These are phyloP conservation scores for Leucosticte australis DNA, from an alignment of 2,113 vertebrate species.

Conservation along the genomic window DNA sequence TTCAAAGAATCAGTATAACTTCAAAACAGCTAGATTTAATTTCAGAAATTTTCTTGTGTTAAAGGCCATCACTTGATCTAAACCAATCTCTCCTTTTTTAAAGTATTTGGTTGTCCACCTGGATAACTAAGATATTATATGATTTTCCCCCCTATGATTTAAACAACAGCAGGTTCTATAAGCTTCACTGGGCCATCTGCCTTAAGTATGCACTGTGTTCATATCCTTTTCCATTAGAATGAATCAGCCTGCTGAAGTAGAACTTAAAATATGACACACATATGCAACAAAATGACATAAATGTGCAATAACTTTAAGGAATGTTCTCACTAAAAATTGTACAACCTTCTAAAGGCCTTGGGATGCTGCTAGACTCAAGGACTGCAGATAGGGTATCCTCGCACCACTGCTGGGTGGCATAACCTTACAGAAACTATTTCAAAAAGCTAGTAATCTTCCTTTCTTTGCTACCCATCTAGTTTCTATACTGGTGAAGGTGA, in stretches of 20 bases:
- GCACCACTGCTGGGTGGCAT: neutral
- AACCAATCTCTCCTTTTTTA: neutral
- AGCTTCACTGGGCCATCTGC: neutral
- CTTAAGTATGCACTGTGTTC: neutral
- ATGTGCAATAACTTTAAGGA: neutral
- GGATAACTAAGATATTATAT: neutral
- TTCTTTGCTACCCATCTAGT: neutral
- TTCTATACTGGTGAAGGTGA: neutral
- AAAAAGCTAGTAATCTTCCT: neutral
- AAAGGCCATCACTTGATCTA: neutral
- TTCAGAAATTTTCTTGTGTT: neutral
- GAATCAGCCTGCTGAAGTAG: conserved; percentile 4
- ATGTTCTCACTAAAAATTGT: neutral
- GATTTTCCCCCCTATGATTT: neutral
- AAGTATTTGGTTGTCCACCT: neutral
- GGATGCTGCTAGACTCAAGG: neutral
- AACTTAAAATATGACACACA: neutral
- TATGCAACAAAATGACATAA: neutral
- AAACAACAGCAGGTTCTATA: neutral
- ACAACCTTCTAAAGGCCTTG: neutral
- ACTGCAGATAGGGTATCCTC: neutral
- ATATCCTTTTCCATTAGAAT: conserved; percentile 4
- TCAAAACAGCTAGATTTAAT: neutral
- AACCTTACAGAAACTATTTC: neutral
- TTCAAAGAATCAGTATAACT: neutral